Evolutionary conservation across 2,888 invertebrate species (phyloP).

Genomic region (Ornithoptera priamus): DNA sequence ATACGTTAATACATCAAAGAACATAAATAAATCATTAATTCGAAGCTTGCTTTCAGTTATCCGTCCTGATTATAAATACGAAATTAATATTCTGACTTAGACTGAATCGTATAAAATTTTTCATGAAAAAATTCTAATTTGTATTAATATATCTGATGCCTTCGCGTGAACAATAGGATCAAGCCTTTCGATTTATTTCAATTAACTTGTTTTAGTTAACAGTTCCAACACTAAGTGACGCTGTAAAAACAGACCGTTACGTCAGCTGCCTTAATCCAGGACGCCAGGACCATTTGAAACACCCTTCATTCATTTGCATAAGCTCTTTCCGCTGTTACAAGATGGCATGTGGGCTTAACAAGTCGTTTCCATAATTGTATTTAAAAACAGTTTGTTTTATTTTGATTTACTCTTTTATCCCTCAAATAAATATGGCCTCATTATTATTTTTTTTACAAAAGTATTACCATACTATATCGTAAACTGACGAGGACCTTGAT

Average conservation of each 20-base stretch:
- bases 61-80: too few species aligned
- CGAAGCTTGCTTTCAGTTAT: too few species aligned
- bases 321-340: constrained; percentile 67
- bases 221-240: constrained; percentile 64
- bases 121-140: neutral
- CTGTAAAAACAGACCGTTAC: constrained; percentile 66
- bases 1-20: too few species aligned
- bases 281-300: constrained; percentile 51
- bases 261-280: constrained; percentile 64
- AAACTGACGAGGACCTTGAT: too few species aligned
- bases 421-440: neutral
- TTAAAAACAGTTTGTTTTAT: constrained; percentile 18
- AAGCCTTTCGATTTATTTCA: constrained; percentile 34
- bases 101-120: too few species aligned
- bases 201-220: constrained; percentile 44
- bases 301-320: constrained; percentile 75
- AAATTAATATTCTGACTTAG: too few species aligned
- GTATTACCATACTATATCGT: neutral
- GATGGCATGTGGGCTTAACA: constrained; percentile 53
- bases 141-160: neutral
- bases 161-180: neutral
- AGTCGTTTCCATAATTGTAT: constrained; percentile 30
- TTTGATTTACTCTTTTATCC: constrained; percentile 4
- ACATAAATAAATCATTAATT: too few species aligned
- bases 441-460: neutral